Evolutionary conservation across 2,113 vertebrate genomes (phyloP).

Genomic region (Hassar affinis): DNA sequence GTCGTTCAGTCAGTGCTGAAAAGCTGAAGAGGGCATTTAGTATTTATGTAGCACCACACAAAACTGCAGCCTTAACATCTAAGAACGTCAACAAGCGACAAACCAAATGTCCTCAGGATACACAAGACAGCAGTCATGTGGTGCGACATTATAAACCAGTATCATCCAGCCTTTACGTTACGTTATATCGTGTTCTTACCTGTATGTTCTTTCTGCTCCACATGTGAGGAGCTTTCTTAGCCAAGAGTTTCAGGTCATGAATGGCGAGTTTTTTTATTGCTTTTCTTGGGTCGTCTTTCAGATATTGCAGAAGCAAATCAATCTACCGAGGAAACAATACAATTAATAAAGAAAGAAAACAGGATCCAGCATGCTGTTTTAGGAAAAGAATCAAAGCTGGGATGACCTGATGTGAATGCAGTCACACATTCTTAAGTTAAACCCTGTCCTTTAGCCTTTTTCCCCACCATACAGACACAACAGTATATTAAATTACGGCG

Average conservation of each 20-base stretch:
- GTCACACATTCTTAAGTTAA: no score
- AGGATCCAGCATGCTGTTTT: no score
- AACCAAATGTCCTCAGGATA: neutral
- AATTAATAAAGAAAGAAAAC: neutral
- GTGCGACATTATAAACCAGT: neutral
- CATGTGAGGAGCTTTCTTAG: constrained; percentile 92
- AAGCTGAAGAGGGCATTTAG: neutral
- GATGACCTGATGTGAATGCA: neutral
- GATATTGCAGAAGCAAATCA: constrained; percentile 89
- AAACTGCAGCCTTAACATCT: no score
- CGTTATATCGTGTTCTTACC: constrained; percentile 69
- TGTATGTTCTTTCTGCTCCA: constrained; percentile 94
- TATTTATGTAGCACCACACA: neutral
- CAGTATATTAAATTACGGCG: neutral
- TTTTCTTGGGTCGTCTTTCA: constrained; percentile 90
- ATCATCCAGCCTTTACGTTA: neutral
- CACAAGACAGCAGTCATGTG: neutral
- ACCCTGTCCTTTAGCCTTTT: no score
- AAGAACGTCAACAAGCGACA: neutral
- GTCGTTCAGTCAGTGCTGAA: neutral
- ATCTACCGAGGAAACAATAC: constrained; percentile 69
- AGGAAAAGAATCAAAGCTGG: neutral
- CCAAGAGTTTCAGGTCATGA: constrained; percentile 89
- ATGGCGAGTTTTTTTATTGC: constrained; percentile 92
- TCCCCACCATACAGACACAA: neutral